Evolutionary conservation across 2,797 vertebrate species (phyloP).

Genomic region (Manis crassicaudata): DNA sequence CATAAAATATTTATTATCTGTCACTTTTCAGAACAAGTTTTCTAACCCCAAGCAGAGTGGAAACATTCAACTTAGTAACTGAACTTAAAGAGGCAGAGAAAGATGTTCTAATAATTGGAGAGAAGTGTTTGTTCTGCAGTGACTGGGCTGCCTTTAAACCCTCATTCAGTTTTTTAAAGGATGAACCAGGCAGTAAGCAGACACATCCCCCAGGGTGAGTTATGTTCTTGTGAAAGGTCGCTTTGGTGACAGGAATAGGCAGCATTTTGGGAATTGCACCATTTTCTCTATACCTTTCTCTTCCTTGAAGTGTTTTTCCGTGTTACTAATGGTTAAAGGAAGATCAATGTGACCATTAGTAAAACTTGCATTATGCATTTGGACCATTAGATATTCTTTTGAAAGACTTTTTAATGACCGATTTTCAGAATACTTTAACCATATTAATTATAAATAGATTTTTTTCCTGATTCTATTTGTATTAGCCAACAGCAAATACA

Average conservation of each 20-base stretch:
- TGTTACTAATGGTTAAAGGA: not conserved
- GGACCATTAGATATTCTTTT: not conserved
- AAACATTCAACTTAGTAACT: constrained; percentile 17
- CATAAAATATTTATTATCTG: not conserved
- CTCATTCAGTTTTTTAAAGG: not conserved
- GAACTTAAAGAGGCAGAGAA: not conserved
- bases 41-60: not conserved
- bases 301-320: not conserved
- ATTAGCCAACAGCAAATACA: not conserved
- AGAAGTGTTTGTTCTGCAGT: not conserved
- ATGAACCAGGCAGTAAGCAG: not conserved
- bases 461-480: not conserved
- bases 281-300: not conserved
- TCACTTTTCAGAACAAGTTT: not conserved
- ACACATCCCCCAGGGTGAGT: no score
- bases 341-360: not conserved
- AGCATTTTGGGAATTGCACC: not conserved
- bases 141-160: not conserved
- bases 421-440: not conserved
- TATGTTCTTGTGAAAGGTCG: no score
- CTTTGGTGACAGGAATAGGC: not conserved
- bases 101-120: not conserved
- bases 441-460: not conserved
- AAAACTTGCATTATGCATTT: not conserved
- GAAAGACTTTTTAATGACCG: not conserved